A percentile compares a stretch with the other conserved stretches of the same genome.
Conservation (phyloP, 2,888 invertebrate genomes). For the Tortrix viridana region DNA sequence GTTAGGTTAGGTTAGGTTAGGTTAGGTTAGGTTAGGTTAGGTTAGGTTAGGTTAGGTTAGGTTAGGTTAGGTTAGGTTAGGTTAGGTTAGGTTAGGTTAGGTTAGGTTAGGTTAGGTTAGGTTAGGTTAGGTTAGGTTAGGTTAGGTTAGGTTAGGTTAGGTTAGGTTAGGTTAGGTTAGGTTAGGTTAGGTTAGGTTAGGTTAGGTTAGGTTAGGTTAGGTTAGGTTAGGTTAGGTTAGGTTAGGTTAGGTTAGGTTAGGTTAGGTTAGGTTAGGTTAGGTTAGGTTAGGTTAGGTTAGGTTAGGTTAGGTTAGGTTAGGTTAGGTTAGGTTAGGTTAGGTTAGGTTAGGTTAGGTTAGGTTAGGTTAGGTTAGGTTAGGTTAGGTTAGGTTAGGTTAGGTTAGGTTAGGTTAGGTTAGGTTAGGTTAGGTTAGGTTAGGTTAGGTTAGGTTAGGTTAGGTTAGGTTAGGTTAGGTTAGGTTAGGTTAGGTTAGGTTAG, state of each 20-base stretch:
- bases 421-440: slow-evolving; percentile 19
- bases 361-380: slow-evolving; percentile 29
- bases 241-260: slow-evolving; percentile 22
- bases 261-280: slow-evolving; percentile 22
- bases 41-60: slow-evolving; percentile 20
- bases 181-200: slow-evolving; percentile 22
- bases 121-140: slow-evolving; percentile 22
- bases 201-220: slow-evolving; percentile 22
- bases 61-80: slow-evolving; percentile 20
- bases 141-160: slow-evolving; percentile 22
- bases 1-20: slow-evolving; percentile 20
- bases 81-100: slow-evolving; percentile 20
- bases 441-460: slow-evolving; percentile 11
- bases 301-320: slow-evolving; percentile 22
- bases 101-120: slow-evolving; percentile 22
- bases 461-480: slow-evolving; percentile 9
- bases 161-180: slow-evolving; percentile 22
- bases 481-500: slow-evolving; percentile 12
- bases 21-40: slow-evolving; percentile 20
- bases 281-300: slow-evolving; percentile 22
- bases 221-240: slow-evolving; percentile 22
- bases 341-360: slow-evolving; percentile 22
- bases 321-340: slow-evolving; percentile 22
- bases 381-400: slow-evolving; percentile 26
- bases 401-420: slow-evolving; percentile 19